Conservation (phyloP, 1,140 invertebrate species). For the Drosophila nannoptera region DNA sequence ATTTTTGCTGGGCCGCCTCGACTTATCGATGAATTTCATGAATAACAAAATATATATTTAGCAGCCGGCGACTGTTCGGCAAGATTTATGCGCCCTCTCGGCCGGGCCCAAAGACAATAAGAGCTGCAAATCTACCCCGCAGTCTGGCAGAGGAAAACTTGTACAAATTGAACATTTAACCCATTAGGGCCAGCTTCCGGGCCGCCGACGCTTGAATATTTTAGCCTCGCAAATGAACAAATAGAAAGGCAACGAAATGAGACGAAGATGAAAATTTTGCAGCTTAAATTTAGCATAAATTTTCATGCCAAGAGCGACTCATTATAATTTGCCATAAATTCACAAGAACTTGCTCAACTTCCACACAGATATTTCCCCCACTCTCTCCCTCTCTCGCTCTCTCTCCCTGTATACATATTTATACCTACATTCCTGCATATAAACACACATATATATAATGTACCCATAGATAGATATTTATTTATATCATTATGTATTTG, state of each 20-base stretch:
- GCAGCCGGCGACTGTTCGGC: constrained; percentile 11
- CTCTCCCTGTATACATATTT: too few species aligned
- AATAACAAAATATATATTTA: constrained; percentile 69
- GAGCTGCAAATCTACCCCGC: constrained; percentile 3
- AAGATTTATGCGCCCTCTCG: constrained; percentile 37
- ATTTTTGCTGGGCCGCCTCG: constrained; percentile 36
- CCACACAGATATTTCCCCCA: not conserved
- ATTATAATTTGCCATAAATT: constrained; percentile 76
- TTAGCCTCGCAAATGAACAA: constrained; percentile 53
- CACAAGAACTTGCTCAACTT: constrained; percentile 10
- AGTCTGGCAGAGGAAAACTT: constrained; percentile 11
- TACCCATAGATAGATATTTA: constrained; percentile 11
- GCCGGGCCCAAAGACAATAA: constrained; percentile 54
- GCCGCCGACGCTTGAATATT: constrained; percentile 9
- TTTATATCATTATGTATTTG: constrained; percentile 29
- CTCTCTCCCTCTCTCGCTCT: not conserved
- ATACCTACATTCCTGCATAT: constrained; percentile 7
- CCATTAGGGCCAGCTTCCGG: constrained; percentile 45
- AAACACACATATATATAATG: constrained; percentile 35
- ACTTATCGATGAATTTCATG: constrained; percentile 77
- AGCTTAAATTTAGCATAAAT: constrained; percentile 75
- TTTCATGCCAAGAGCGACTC: constrained; percentile 69
- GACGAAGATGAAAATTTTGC: constrained; percentile 32
- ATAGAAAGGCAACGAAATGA: constrained; percentile 44
- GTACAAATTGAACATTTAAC: constrained; percentile 76